Evolutionary conservation across 2,888 invertebrate species (phyloP), one percentile per base, ranked within the genome.

Genomic region (Drosophila bunnanda): DNA sequence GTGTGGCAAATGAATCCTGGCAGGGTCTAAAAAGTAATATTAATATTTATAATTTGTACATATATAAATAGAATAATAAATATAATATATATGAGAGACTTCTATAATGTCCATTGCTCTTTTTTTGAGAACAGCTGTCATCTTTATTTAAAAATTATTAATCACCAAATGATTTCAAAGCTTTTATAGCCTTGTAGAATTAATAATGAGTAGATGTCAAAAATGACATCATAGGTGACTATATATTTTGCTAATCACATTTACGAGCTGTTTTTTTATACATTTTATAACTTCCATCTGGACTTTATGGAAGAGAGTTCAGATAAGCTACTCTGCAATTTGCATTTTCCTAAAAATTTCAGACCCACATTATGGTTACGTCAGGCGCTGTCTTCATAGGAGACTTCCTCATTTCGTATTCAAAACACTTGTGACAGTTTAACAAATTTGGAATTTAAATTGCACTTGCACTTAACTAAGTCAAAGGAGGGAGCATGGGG

Each of bases 401-500:
- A 17, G 67, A 36, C 48, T 36, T 76, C 72, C 90, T 87, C 88
- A 88, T 88, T 88, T 90, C 72, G 82, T 77, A 90, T 88, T 89
- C 87, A 88, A 74, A 87, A 77, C 87, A 72, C 68, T 90, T 89
- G 85, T 82, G 88, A 89, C 90, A 89, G 90, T 88, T 88, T 89
- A 88, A 89, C 89, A 90, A 90, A 88, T 90, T 90, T 82, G 73
- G 88, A 90, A 85, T 89, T 89, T 88, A 90, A 88, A 87, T 89
- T 84, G 84, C 87, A 87, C 77, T 62, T 80, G 83, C 87, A 80
- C 67, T 80, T 69, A 75, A 70, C 70, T 62, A 67, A 72, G 80
- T 20, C 50, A 68, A 60, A 56, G 28, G 56, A 58, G 17, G 13
- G 20, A 38, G 38, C 17, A 15, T 44, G 20, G 44, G 52, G 15